Evolutionary conservation across 2,888 invertebrate genomes (phyloP).

Genomic region (Meloe dianella): DNA sequence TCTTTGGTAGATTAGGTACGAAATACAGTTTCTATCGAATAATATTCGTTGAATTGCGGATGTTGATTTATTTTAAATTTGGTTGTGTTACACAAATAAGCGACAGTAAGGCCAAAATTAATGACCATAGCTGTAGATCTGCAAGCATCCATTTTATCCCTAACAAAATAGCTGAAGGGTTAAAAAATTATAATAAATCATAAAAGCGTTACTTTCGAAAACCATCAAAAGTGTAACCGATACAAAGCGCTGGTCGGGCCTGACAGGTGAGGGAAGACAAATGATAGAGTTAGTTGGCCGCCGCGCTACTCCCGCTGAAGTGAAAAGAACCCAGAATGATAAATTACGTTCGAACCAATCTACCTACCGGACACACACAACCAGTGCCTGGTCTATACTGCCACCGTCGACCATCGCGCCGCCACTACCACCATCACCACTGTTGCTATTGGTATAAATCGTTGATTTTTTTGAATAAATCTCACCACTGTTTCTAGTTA

Average conservation of each 20-base stretch:
- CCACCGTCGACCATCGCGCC: neutral
- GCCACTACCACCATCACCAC: neutral
- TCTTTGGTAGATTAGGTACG: neutral
- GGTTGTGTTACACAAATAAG: neutral
- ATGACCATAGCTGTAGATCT: constrained; percentile 31
- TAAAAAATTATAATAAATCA: constrained; percentile 54
- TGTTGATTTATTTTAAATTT: constrained; percentile 9
- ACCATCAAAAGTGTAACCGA: constrained; percentile 53
- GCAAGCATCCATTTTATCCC: constrained; percentile 44
- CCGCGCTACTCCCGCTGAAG: constrained; percentile 44
- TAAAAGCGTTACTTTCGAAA: constrained; percentile 36
- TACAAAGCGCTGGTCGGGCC: constrained; percentile 55
- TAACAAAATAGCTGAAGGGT: constrained; percentile 52
- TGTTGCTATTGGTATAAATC: too few relatives aligned
- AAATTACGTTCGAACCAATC: constrained; percentile 54
- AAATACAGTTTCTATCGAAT: neutral
- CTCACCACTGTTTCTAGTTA: neutral
- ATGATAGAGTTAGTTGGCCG: constrained; percentile 50
- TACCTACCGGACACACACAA: constrained; percentile 55
- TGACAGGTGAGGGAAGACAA: constrained; percentile 59
- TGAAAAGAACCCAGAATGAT: constrained; percentile 55
- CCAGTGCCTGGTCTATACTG: constrained; percentile 34
- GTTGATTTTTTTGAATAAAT: too few relatives aligned
- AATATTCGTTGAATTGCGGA: neutral
- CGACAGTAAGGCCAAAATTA: constrained; percentile 24